Evolutionary conservation across 2,113 vertebrate species (phyloP).

Genomic region (Ardeotis arabs): DNA sequence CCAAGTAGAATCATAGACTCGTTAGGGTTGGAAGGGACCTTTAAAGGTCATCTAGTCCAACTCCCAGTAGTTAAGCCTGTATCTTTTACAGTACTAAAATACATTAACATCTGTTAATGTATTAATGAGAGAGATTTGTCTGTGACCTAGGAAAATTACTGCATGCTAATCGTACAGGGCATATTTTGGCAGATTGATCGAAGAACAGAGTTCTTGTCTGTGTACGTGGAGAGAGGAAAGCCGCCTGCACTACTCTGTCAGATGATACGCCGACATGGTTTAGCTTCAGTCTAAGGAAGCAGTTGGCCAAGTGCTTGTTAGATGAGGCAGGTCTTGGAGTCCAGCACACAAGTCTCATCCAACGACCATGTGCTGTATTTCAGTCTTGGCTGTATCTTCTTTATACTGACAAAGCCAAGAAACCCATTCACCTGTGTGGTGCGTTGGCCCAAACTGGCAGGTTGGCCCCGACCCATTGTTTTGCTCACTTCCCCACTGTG

Average conservation of each 20-base stretch:
- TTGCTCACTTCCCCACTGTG: not conserved
- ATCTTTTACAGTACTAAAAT: not conserved
- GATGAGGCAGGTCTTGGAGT: not conserved
- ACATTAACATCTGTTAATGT: not conserved
- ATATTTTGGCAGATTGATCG: constrained; percentile 20
- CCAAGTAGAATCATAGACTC: not conserved
- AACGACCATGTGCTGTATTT: not conserved
- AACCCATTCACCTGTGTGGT: accelerated
- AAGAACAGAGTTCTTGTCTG: not conserved
- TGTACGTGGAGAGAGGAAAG: not conserved
- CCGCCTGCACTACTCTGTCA: not conserved
- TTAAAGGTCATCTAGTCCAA: no score
- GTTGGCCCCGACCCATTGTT: no score
- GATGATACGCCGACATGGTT: not conserved
- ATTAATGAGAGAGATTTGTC: constrained; percentile 9
- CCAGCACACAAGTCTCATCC: not conserved
- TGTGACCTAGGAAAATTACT: constrained; percentile 39
- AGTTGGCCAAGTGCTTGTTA: not conserved
- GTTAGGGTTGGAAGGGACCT: no score
- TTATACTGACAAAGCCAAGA: not conserved
- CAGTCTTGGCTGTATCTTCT: not conserved
- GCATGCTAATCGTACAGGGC: constrained; percentile 16
- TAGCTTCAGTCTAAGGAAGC: not conserved
- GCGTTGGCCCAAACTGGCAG: not conserved
- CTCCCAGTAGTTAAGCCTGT: not conserved